A percentile compares a stretch with the other conserved stretches of the same genome.
Conservation (phyloP, 2,113 vertebrate genomes). For the Clarias batrachus region DNA sequence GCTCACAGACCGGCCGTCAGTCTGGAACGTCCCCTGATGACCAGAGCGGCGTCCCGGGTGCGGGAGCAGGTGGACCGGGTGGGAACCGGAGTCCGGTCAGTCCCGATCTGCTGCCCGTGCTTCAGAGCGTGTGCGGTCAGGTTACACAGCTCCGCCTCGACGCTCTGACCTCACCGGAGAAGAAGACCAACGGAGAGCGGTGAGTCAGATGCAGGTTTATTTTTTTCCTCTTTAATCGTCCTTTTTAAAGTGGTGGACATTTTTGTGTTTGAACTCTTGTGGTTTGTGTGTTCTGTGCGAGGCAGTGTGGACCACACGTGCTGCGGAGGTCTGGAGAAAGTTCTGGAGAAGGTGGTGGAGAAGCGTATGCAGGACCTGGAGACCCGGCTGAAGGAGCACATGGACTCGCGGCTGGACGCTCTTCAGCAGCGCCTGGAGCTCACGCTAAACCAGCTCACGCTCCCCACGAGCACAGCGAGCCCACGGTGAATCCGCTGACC, state of each 20-base stretch:
- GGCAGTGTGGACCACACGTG: conserved; percentile 50
- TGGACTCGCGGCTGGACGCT: conserved; percentile 71
- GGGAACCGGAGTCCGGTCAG: conserved; percentile 18
- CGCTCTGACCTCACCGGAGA: conserved; percentile 36
- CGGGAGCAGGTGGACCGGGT: conserved; percentile 62
- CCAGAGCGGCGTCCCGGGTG: conserved; percentile 51
- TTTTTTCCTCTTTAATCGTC: not conserved
- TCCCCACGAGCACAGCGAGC: conserved; percentile 27
- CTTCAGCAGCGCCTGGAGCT: conserved; percentile 71
- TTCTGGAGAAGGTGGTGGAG: conserved; percentile 63
- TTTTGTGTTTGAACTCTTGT: not conserved
- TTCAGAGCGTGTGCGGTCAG: conserved; percentile 73
- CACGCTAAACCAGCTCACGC: conserved; percentile 48
- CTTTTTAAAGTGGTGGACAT: not conserved
- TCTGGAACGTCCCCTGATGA: not conserved
- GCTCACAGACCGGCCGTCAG: not conserved
- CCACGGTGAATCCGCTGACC: conserved; percentile 6
- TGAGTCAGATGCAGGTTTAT: conserved; percentile 8
- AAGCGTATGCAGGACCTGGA: conserved; percentile 73
- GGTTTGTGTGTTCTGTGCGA: not conserved
- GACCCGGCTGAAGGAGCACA: conserved; percentile 69
- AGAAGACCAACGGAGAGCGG: conserved; percentile 39
- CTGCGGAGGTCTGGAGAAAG: conserved; percentile 58
- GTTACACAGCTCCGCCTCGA: conserved; percentile 73
- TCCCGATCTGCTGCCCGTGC: conserved; percentile 66